Percentiles rank a stretch among this genome's conserved stretches.
Conservation (phyloP, 2,797 vertebrate genomes). For the Trematomus bernacchii region DNA sequence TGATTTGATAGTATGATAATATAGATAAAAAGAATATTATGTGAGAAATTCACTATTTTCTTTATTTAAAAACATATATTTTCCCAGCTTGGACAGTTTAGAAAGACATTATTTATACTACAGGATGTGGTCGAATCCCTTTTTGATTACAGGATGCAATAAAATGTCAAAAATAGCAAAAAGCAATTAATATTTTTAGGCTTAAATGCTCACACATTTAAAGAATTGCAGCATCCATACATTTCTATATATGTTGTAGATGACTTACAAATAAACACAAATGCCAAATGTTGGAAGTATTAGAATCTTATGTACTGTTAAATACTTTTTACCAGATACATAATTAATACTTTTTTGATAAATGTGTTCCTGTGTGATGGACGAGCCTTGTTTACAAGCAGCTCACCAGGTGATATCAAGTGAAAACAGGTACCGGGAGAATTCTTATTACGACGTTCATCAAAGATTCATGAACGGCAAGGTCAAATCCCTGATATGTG, state of each 20-base stretch:
- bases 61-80: neutral
- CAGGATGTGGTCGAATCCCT: neutral
- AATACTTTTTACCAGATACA: constrained; percentile 10
- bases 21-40: neutral
- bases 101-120: neutral
- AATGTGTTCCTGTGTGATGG: constrained; percentile 30
- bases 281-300: constrained; percentile 12
- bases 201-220: neutral
- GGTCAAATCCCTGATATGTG: constrained; percentile 52
- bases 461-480: constrained; percentile 66
- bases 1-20: too few relatives aligned
- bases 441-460: constrained; percentile 61
- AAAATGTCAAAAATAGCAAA: constrained; percentile 7
- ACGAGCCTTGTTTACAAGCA: constrained; percentile 43
- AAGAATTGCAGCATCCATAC: neutral
- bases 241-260: neutral
- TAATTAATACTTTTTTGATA: neutral
- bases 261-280: neutral
- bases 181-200: neutral
- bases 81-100: neutral
- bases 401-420: constrained; percentile 38
- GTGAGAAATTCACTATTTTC: neutral
- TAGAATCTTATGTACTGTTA: constrained; percentile 6
- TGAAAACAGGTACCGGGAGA: constrained; percentile 33
- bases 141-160: neutral